Evolutionary conservation across 2,113 vertebrate genomes (phyloP).

Genomic region (Eubucco bourcierii): DNA sequence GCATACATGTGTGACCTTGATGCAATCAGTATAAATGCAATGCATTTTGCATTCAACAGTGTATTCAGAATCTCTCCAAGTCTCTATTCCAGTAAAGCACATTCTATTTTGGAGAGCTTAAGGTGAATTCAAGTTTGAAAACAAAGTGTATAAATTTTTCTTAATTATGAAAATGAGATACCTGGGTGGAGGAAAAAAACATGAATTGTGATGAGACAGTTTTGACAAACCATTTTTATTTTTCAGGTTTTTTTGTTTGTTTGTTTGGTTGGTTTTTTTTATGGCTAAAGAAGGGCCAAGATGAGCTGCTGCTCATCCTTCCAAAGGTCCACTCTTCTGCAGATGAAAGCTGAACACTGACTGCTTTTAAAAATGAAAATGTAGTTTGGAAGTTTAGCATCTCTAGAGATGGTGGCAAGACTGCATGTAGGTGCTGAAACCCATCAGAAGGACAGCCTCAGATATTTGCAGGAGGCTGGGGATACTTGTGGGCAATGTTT

Average conservation of each 20-base stretch:
- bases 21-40: neutral
- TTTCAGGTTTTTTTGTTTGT: too few species aligned
- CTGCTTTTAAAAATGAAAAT: neutral
- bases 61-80: neutral
- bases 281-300: neutral
- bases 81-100: neutral
- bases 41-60: neutral
- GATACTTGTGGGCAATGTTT: neutral
- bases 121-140: conserved; percentile 1
- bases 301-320: neutral
- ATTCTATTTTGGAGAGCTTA: neutral
- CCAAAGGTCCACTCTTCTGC: neutral
- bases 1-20: neutral
- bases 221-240: neutral
- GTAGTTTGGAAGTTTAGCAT: neutral
- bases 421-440: neutral
- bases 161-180: neutral
- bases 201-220: neutral
- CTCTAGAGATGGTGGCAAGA: neutral
- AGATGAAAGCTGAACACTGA: neutral
- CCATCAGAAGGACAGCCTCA: neutral
- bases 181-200: neutral
- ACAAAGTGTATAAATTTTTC: neutral
- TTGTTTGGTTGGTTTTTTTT: neutral
- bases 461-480: neutral